These are phyloP conservation scores for Lampris incognitus DNA, from an alignment of 2,113 vertebrate genomes.

Conservation along the genomic window DNA sequence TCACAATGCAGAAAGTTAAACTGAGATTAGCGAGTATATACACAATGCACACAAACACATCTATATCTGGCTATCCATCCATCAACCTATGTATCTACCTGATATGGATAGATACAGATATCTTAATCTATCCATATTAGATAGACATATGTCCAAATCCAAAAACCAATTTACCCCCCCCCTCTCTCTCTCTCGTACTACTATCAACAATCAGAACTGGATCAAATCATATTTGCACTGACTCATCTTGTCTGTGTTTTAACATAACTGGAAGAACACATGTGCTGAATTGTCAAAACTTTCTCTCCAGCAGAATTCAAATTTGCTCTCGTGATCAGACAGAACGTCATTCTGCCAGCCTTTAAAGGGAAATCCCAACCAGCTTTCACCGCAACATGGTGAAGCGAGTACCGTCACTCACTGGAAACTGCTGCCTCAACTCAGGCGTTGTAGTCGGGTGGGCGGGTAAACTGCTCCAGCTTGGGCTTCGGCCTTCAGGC, in stretches of 20 bases:
- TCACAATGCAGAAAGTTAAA: too few relatives aligned
- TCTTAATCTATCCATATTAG: too few relatives aligned
- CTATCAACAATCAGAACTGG: too few relatives aligned
- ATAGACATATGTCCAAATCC: neutral
- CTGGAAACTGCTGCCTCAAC: conserved; percentile 52
- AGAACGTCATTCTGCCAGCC: neutral
- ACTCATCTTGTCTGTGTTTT: too few relatives aligned
- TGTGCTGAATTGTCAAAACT: conserved; percentile 9
- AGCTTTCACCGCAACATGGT: neutral
- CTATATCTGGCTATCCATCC: too few relatives aligned
- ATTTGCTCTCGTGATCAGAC: too few relatives aligned
- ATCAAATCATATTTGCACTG: too few relatives aligned
- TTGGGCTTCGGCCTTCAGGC: conserved; percentile 34
- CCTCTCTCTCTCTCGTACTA: neutral
- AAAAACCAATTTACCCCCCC: neutral
- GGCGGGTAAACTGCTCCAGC: conserved; percentile 48
- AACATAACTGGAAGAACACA: neutral
- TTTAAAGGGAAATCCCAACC: conserved; percentile 10
- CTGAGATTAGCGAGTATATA: too few relatives aligned
- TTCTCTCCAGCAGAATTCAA: neutral
- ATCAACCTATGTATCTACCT: too few relatives aligned
- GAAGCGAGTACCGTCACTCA: conserved; percentile 6
- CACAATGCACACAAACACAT: too few relatives aligned
- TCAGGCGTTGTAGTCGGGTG: conserved; percentile 30
- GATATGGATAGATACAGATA: too few relatives aligned